Evolutionary conservation across 2,113 vertebrate species (phyloP), one percentile per base, ranked within the genome.

Genomic region (Terrapene triunguis): DNA sequence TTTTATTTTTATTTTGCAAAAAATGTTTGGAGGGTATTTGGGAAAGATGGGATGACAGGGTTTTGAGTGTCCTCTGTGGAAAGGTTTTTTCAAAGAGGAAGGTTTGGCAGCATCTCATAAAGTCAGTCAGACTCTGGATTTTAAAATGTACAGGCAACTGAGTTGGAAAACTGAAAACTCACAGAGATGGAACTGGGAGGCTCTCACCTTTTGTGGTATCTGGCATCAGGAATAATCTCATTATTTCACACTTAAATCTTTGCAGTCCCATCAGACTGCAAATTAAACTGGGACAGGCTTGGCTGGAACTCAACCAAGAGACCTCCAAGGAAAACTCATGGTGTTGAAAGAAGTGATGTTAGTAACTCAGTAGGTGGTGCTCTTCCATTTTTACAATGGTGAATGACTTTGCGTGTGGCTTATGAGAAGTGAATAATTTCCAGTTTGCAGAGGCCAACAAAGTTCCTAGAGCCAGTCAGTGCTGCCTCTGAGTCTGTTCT

Each of bases 111-210:
- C 82, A 2, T 62, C 9, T 88, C 54, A 85, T 88, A n/a, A 62
- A 53, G 14, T 42, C 47, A 62, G 51, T 17, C 24, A 38, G 85
- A 27, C 62, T 83, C 57, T 79, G 65, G 27, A n/a, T 74, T 80
- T 94, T 0, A 4, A 53, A 12, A 89, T 76, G 55, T 86, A 65
- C 6, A 65, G 82, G 51, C 50, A 87, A 53, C n/a, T 50, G 54
- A 72, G 17, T 27, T 78, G 55, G 87, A 78, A 92, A 89, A 10
- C 44, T 17, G n/a, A 29, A 42, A 59, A 88, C 9, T 32, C 44
- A 29, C 8, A 53, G 78, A 14, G 0, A 76, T 0, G 1, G 87
- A 32, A 90, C 8, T 4, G 0, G 25, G 6, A 62, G 3, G 14
- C 19, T 83, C 83, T 80, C 1, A 1, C 21, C 38, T 87, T 35